Percentiles rank a stretch among this genome's conserved stretches.
Conservation (phyloP, 1,140 invertebrate genomes). For the Polypedilum pembai region DNA sequence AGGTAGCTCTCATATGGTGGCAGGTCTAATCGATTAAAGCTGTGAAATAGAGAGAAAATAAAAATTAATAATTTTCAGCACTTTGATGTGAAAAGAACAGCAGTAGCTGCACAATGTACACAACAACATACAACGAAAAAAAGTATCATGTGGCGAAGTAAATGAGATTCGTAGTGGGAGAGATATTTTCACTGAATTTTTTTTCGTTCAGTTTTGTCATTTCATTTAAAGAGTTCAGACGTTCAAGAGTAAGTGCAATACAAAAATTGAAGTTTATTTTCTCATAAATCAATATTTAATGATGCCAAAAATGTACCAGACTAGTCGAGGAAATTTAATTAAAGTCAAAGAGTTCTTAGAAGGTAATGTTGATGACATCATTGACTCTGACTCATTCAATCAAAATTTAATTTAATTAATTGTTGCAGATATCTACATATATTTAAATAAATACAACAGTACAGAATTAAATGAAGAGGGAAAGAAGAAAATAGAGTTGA, state of each 20-base stretch:
- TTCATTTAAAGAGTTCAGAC: neutral
- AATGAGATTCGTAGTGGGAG: neutral
- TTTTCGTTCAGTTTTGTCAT: neutral
- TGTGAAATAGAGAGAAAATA: constrained; percentile 46
- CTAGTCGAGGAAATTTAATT: neutral
- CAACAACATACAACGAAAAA: too few species aligned
- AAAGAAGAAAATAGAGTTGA: neutral
- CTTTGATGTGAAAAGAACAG: too few species aligned
- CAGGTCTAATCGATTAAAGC: constrained; percentile 95
- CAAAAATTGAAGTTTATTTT: neutral
- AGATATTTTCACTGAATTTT: neutral
- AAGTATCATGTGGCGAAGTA: neutral
- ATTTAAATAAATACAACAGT: neutral
- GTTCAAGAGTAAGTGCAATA: neutral
- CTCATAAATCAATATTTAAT: too few species aligned
- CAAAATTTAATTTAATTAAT: neutral
- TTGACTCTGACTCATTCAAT: neutral
- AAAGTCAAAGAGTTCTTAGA: constrained; percentile 10
- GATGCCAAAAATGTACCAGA: neutral
- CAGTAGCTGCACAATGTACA: too few species aligned
- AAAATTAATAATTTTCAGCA: constrained; percentile 30
- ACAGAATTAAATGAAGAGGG: neutral
- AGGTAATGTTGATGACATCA: neutral
- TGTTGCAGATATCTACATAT: constrained; percentile 29
- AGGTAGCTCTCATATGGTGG: constrained; percentile 95